Conservation (phyloP, 2,113 vertebrate species). For the Xiphias gladius region DNA sequence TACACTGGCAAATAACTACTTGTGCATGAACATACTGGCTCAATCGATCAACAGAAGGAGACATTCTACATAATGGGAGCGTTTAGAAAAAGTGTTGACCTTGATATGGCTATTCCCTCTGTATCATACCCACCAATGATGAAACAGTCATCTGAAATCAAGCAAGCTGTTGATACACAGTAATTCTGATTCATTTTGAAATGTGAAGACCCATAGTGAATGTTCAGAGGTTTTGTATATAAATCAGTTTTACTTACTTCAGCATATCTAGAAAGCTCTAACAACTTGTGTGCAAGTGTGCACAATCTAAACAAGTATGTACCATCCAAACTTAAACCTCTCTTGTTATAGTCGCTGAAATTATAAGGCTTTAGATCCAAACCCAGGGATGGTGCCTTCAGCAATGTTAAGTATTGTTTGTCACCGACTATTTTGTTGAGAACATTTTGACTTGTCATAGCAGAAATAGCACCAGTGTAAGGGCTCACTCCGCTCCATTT, state of each 20-base stretch:
- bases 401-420: neutral
- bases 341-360: neutral
- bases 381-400: neutral
- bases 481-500: neutral
- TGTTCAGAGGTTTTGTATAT: neutral
- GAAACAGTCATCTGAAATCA: neutral
- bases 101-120: neutral
- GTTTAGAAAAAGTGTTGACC: neutral
- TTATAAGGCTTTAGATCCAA: neutral
- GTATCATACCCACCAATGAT: neutral
- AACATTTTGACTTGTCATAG: neutral
- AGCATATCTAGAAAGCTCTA: no score
- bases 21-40: neutral
- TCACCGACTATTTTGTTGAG: neutral
- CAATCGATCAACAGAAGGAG: neutral
- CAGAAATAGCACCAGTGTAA: neutral
- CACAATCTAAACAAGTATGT: neutral
- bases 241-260: neutral
- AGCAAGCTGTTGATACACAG: neutral
- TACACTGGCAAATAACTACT: slow-evolving; percentile 30
- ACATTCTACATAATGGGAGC: neutral
- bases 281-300: no score
- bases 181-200: neutral
- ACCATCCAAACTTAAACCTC: neutral
- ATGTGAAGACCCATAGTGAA: neutral